Conservation (phyloP, 2,888 invertebrate genomes). For the Harpalus rufipes region DNA sequence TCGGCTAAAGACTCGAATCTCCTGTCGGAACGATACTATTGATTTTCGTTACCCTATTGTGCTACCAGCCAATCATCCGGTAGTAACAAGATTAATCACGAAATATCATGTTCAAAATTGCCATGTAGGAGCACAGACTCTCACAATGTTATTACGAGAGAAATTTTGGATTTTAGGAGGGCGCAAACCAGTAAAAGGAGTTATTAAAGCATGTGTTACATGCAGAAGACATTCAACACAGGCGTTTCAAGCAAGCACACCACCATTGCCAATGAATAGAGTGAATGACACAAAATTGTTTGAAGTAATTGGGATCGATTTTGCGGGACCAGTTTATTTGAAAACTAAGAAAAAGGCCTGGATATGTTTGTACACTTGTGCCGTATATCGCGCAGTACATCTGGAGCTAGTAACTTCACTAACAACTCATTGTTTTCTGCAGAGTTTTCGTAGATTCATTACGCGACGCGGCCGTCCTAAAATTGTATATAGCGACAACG, state of each 20-base stretch:
- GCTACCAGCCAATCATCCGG: conserved; percentile 69
- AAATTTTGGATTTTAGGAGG: conserved; percentile 70
- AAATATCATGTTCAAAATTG: conserved; percentile 55
- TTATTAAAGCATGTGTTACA: conserved; percentile 68
- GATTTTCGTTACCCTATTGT: conserved; percentile 71
- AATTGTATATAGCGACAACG: background rate
- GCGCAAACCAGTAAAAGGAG: conserved; percentile 68
- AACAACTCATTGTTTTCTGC: conserved; percentile 67
- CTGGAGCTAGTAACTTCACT: conserved; percentile 72
- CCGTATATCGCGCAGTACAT: conserved; percentile 73
- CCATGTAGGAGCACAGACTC: conserved; percentile 68
- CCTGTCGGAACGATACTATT: conserved; percentile 68
- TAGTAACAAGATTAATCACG: conserved; percentile 65
- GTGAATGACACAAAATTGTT: conserved; percentile 68
- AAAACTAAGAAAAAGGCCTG: conserved; percentile 70
- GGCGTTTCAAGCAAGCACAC: background rate
- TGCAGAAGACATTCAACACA: conserved; percentile 68
- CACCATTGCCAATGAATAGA: background rate
- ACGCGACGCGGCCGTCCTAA: too few relatives aligned
- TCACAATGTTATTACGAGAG: conserved; percentile 68
- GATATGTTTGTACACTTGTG: conserved; percentile 74
- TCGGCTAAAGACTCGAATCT: conserved; percentile 67
- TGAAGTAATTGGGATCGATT: conserved; percentile 73
- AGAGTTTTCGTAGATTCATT: background rate
- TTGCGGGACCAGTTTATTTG: conserved; percentile 73